phyloP scores from a whole-genome alignment of 2,113 vertebrate genomes.

The Oriolus oriolus region DNA sequence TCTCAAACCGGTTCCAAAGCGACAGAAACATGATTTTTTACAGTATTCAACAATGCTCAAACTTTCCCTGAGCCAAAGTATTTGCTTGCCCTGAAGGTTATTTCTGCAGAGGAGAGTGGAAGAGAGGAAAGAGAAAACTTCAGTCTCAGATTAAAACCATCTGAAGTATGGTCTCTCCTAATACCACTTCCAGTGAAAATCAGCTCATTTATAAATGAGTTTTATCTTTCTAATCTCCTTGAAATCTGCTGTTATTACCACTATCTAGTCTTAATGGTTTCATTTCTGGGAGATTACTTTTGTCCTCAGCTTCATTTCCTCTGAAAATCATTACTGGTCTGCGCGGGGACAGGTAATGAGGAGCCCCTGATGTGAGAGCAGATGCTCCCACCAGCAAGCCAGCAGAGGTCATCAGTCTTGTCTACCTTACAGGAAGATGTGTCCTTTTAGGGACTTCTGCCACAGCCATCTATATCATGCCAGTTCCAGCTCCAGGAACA shows the following conservation, averaged over 20 bases:
- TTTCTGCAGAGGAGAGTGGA: neutral
- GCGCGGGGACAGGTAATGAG: neutral
- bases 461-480: neutral
- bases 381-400: conserved; percentile 10
- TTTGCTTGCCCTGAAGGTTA: neutral
- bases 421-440: neutral
- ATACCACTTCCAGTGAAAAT: neutral
- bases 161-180: neutral
- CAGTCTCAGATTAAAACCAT: neutral
- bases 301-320: neutral
- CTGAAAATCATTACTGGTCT: neutral
- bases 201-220: neutral
- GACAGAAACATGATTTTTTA: neutral
- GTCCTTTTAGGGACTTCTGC: neutral
- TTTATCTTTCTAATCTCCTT: neutral
- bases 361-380: conserved; percentile 27
- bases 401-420: conserved; percentile 11
- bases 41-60: neutral
- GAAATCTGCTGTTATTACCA: neutral
- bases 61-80: neutral
- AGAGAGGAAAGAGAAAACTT: neutral
- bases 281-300: neutral
- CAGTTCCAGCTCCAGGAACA: neutral
- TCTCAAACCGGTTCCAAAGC: neutral
- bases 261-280: neutral